Evolutionary conservation across 2,797 vertebrate species (phyloP), one percentile per base, ranked within the genome.

Genomic region (Aphelocoma californica): DNA sequence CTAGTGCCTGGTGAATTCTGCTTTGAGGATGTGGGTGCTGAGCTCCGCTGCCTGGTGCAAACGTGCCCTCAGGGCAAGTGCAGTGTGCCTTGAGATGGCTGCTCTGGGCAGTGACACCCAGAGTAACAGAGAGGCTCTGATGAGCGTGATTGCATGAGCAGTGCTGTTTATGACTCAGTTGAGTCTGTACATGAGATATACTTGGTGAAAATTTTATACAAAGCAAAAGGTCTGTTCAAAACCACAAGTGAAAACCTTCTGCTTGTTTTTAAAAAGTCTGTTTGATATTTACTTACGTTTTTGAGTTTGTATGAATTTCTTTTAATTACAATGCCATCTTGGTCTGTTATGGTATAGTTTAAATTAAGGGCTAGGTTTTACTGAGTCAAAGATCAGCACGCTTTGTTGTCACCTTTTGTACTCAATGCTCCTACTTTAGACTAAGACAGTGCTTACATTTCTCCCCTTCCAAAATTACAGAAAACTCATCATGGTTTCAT

Each of bases 1-100:
- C 31, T 32, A 32, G 18, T 12, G 18, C 32, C 56, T 29, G 18
- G 26, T 31, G 28, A 72, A 29, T 7, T 54, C 44, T 48, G 15
- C 58, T 81, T 40, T 24, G 67, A 85, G 65, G 48, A 38, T 24
- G 47, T 29, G 61, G 14, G 29, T 3, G 4, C 57, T 48, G 88
- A 1, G 3, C 32, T 72, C 20, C 0, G 0, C 6, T 58, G 32
- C 51, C 19, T 29, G 67, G 10, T 47, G 36, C 25, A 78, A 60
- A 50, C 18, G 4, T 21, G 24, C 19, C 50, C 34, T 44, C 10
- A 8, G 50, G 9, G 18, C 45, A 54, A n/a, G 54, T 3, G 24
- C 53, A 34, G 45, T 1, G 23, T 89, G 34, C n/a, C 28, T 47
- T n/a, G 80, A 65, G 58, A 45, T 45, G 51, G 40, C 48, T 69